Base-by-base conservation (phyloP, 2,113 vertebrate genomes). In the Pseudorectes ferrugineus region DNA sequence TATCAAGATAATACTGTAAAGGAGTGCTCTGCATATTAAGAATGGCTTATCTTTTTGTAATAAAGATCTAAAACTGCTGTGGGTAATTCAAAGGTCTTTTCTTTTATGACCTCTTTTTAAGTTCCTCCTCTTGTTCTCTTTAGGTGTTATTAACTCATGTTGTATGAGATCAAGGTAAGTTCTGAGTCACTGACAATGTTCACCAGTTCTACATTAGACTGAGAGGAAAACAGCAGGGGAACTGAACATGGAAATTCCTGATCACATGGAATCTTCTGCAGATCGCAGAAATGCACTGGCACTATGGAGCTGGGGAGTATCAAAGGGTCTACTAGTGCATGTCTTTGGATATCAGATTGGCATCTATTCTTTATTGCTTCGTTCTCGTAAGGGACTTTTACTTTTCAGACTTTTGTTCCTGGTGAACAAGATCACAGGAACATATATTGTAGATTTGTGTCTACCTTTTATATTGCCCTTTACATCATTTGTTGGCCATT, bases 11-110 rank as follows among this genome's bases (percentile, higher is more conserved):
- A 94, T 92, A 73, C 51, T 4, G 2, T 40, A 85, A 75, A 83
- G 63, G 89, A 95, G 45, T 93, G 79, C 17, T 95, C 88, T 96
- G 88, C 67, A 83, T 93, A 73, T 76, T 87, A 90, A 90, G 59
- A 83, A 85, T 62, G 55, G 23, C 38, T 63, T 92, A 43, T 62
- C 58, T 46, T 91, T 96, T 79, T 92, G 66, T 79, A 82, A 85
- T 28, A 89, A 31, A 95, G 57, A 94, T 89, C 61, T 79, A 65
- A 93, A 89, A 75, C 20, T 35, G 31, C 57, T 79, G 14, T 70
- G 38, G 19, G 42, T 90, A 88, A 86, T 75, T 54, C 35, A 89
- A 87, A 93, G 58, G 46, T 68, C 79, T 91, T 84, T 87, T 77
- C 38, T 85, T 51, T 72, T 52, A 54, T 61, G 82, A 80, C 59